A percentile compares a stretch with the other conserved stretches of the same genome.
phyloP scores from a whole-genome alignment of 1,140 invertebrate species.

The Macrocentrus cingulum region DNA sequence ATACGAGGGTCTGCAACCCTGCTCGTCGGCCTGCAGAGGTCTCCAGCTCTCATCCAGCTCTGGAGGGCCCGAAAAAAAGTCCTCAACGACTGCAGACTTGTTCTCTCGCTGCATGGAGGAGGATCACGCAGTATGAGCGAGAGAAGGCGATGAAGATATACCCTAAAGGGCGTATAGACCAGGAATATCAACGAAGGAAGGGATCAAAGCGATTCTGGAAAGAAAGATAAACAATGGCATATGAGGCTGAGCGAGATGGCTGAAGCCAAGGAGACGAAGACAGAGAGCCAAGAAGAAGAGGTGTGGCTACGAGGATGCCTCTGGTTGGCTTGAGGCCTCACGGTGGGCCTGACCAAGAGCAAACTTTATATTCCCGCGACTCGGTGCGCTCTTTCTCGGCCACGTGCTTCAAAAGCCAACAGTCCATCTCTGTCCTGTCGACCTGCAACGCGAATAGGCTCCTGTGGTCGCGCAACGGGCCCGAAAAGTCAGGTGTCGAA shows the following conservation, averaged over 20 bases:
- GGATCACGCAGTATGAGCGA: slow-evolving; percentile 19
- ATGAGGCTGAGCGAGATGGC: slow-evolving; percentile 21
- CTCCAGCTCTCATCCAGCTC: slow-evolving; percentile 47
- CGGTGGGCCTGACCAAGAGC: slow-evolving; percentile 54
- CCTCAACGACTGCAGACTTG: slow-evolving; percentile 4
- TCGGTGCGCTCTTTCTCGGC: slow-evolving; percentile 33
- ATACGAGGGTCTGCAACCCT: background rate
- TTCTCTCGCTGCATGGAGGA: slow-evolving; percentile 15
- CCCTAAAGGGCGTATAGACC: slow-evolving; percentile 21
- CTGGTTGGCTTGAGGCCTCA: slow-evolving; percentile 56
- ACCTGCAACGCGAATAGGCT: slow-evolving; percentile 18
- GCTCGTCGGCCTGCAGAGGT: slow-evolving; percentile 44
- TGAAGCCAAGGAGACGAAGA: slow-evolving; percentile 10
- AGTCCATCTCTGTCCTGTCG: slow-evolving; percentile 5
- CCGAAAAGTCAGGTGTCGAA: slow-evolving; percentile 50
- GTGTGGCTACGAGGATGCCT: slow-evolving; percentile 55
- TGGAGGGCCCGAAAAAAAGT: slow-evolving; percentile 10
- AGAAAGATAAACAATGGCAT: slow-evolving; percentile 16
- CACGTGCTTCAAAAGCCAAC: slow-evolving; percentile 13
- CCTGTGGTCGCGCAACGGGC: too few species aligned
- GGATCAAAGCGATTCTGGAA: slow-evolving; percentile 25
- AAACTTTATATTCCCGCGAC: slow-evolving; percentile 23
- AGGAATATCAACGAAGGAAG: slow-evolving; percentile 22
- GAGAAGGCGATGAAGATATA: slow-evolving; percentile 21
- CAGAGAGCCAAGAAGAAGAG: slow-evolving; percentile 38